These are phyloP conservation scores for Nudaria mundana DNA, from an alignment of 2,888 invertebrate genomes.

Conservation along the genomic window DNA sequence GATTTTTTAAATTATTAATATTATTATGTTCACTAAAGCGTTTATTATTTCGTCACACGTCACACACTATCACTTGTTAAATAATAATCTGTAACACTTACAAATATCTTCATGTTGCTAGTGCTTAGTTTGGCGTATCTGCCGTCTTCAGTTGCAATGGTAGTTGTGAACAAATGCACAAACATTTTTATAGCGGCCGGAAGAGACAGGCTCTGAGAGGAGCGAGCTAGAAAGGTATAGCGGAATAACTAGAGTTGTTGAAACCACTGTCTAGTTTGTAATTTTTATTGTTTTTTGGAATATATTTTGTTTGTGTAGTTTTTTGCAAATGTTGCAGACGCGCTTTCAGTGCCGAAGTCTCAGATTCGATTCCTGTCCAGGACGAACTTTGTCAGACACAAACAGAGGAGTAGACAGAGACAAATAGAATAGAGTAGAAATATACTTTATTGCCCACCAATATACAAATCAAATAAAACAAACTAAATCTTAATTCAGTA, in stretches of 20 bases:
- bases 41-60: slow-evolving; percentile 3
- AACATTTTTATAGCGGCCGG: slow-evolving; percentile 72
- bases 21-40: no score
- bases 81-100: slow-evolving; percentile 45
- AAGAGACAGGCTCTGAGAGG: slow-evolving; percentile 64
- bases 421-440: no score
- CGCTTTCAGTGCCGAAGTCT: no score
- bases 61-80: slow-evolving; percentile 10
- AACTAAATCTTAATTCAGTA: no score
- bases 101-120: slow-evolving; percentile 72
- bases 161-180: slow-evolving; percentile 56
- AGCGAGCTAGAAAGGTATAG: slow-evolving; percentile 60
- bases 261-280: slow-evolving; percentile 18
- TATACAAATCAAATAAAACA: no score
- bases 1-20: no score
- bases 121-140: slow-evolving; percentile 49
- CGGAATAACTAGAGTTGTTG: slow-evolving; percentile 48
- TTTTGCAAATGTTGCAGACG: background rate
- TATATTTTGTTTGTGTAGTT: slow-evolving; percentile 2
- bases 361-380: no score
- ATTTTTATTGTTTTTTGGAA: slow-evolving; percentile 10
- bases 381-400: no score
- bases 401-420: no score
- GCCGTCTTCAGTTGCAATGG: slow-evolving; percentile 55
- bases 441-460: no score